Evolutionary conservation across 2,888 invertebrate genomes (phyloP).

Genomic region (Ormia ochracea): DNA sequence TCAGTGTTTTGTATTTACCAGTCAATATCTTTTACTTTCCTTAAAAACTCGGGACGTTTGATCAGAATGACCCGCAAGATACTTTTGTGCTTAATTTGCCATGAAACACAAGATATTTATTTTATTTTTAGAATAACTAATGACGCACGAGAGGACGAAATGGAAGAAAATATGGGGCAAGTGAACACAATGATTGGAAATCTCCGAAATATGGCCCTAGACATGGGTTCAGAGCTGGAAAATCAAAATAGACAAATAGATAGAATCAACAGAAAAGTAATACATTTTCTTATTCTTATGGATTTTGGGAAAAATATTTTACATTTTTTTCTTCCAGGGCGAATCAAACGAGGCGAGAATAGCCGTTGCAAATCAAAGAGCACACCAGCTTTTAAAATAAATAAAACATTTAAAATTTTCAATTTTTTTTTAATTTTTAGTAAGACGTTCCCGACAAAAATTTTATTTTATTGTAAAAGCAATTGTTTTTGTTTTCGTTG

Average conservation of each 20-base stretch:
- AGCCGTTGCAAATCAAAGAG: conserved; percentile 96
- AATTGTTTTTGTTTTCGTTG: background rate
- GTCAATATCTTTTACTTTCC: too few species aligned
- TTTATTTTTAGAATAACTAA: conserved; percentile 91
- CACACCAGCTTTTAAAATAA: conserved; percentile 96
- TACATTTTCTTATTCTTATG: background rate
- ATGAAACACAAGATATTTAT: too few species aligned
- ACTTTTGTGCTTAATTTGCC: too few species aligned
- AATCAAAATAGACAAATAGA: conserved; percentile 99
- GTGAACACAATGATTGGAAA: conserved; percentile 99
- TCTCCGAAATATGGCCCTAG: conserved; percentile 99
- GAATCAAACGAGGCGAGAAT: conserved; percentile 97
- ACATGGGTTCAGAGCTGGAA: conserved; percentile 98
- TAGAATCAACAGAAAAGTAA: conserved; percentile 96
- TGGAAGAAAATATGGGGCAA: conserved; percentile 99
- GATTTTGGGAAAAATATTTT: background rate
- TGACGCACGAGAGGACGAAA: conserved; percentile 98
- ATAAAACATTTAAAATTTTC: background rate
- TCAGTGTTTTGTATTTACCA: too few species aligned
- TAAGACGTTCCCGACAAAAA: background rate
- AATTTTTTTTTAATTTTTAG: background rate
- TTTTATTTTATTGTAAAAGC: background rate
- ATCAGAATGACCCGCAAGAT: too few species aligned
- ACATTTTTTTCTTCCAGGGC: conserved; percentile 78
- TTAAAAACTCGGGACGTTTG: too few species aligned